phyloP scores from a whole-genome alignment of 1,140 invertebrate genomes.

The Varroa destructor region DNA sequence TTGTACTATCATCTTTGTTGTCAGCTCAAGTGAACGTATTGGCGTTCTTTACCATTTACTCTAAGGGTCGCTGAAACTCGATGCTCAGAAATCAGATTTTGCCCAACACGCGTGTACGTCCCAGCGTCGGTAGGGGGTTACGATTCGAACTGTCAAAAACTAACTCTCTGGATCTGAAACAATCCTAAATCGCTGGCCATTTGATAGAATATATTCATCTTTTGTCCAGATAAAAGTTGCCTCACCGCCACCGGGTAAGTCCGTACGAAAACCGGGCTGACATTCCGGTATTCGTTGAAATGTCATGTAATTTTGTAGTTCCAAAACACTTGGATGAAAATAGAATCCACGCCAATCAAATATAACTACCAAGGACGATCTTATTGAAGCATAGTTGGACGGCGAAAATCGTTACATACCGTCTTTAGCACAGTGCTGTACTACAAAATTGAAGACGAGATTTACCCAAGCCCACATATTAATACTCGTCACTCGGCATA shows the following conservation, averaged over 20 bases:
- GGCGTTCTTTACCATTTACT: neutral
- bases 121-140: conserved; percentile 7
- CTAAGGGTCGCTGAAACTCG: neutral
- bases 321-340: too few species aligned
- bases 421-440: too few species aligned
- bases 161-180: neutral
- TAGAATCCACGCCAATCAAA: too few species aligned
- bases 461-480: too few species aligned
- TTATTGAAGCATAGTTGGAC: too few species aligned
- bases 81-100: neutral
- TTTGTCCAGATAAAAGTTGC: conserved; percentile 15
- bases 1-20: too few species aligned
- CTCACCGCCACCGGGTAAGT: neutral
- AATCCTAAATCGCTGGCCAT: neutral
- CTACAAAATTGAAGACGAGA: too few species aligned
- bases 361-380: too few species aligned
- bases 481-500: too few species aligned
- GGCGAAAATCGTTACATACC: too few species aligned
- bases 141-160: neutral
- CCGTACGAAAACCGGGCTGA: conserved; percentile 12
- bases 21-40: too few species aligned
- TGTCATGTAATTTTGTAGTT: neutral
- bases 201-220: neutral
- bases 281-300: neutral
- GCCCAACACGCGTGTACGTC: neutral